phyloP scores from a whole-genome alignment of 2,797 vertebrate genomes.

The Vireo griseus region DNA sequence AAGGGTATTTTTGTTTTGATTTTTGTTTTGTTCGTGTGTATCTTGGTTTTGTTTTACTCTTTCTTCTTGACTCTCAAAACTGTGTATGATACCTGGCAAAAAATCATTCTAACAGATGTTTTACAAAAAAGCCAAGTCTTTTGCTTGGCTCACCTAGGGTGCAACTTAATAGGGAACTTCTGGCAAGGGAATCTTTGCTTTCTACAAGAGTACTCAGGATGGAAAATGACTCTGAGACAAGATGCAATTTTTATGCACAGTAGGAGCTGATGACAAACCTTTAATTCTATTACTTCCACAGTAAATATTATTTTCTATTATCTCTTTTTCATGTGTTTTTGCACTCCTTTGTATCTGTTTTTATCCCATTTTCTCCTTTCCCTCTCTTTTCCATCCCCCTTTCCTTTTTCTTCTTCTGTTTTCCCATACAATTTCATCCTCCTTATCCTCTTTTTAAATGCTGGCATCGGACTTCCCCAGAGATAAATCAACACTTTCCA shows the following conservation, averaged over 20 bases:
- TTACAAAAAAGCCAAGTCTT: not conserved
- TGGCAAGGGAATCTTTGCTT: not conserved
- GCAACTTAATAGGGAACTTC: not conserved
- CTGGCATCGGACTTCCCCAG: conserved; percentile 49
- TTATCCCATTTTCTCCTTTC: not conserved
- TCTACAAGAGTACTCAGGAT: not conserved
- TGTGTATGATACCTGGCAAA: not conserved
- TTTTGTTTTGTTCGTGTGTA: not conserved
- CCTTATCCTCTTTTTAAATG: conserved; percentile 63
- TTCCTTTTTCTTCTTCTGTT: conserved; percentile 14
- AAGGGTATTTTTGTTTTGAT: not conserved
- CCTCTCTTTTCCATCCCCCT: not conserved
- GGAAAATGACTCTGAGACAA: not conserved
- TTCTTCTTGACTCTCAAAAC: not conserved
- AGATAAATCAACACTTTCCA: conserved; percentile 73
- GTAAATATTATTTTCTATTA: not conserved
- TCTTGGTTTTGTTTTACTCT: not conserved
- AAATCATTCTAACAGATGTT: not conserved
- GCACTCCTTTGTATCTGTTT: not conserved
- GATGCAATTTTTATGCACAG: not conserved
- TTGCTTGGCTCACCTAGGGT: not conserved
- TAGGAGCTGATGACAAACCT: not conserved
- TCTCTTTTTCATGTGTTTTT: not conserved
- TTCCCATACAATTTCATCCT: conserved; percentile 44
- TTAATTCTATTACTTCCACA: not conserved